These are phyloP conservation scores for Halocaridina rubra DNA, from an alignment of 2,888 invertebrate species.

Conservation along the genomic window DNA sequence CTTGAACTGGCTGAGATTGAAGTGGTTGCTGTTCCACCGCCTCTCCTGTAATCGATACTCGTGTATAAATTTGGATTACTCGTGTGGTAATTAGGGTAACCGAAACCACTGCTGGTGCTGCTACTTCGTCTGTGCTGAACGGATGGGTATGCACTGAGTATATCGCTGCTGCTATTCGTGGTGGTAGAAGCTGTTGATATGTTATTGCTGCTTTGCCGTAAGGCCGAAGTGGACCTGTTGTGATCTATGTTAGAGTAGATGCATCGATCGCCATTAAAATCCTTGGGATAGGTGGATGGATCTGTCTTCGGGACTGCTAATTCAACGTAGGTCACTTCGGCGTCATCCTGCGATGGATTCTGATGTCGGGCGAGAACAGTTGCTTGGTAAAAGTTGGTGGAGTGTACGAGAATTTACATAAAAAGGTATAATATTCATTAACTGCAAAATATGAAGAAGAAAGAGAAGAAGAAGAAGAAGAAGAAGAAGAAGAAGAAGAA, in stretches of 20 bases:
- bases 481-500: not conserved
- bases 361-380: not conserved
- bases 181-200: not conserved
- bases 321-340: constrained; percentile 31
- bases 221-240: constrained; percentile 14
- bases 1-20: constrained; percentile 10
- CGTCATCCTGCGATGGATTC: not conserved
- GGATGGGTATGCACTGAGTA: not conserved
- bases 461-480: not conserved
- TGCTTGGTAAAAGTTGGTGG: not conserved
- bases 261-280: not conserved
- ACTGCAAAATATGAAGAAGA: not conserved
- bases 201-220: not conserved
- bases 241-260: constrained; percentile 18
- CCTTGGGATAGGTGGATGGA: not conserved
- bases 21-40: constrained; percentile 15
- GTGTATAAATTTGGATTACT: constrained; percentile 36
- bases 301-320: constrained; percentile 9
- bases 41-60: constrained; percentile 19
- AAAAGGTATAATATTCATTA: not conserved
- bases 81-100: constrained; percentile 4
- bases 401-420: not conserved
- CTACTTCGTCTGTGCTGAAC: constrained; percentile 3
- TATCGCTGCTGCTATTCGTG: not conserved
- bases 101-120: not conserved